phyloP scores from a whole-genome alignment of 2,113 vertebrate genomes.

The Bambusicola thoracicus region DNA sequence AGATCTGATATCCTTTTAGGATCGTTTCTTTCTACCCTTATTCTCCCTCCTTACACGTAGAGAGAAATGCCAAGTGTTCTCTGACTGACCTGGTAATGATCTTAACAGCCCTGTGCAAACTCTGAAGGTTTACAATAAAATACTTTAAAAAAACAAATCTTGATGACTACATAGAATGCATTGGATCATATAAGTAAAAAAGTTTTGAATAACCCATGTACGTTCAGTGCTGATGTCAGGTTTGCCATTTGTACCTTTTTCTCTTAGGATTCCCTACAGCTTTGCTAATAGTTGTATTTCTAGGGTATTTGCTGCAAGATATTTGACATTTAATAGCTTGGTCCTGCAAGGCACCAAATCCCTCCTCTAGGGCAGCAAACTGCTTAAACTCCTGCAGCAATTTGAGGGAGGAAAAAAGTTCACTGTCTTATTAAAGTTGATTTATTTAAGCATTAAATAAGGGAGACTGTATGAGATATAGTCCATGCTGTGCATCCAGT shows the following conservation, averaged over 20 bases:
- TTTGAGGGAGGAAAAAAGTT: background rate
- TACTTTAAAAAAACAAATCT: background rate
- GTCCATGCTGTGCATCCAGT: background rate
- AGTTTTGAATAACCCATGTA: background rate
- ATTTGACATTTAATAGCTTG: background rate
- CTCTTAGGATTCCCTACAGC: background rate
- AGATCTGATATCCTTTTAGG: background rate
- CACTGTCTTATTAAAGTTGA: background rate
- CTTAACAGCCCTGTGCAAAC: background rate
- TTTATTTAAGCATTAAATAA: background rate
- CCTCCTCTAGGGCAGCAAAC: background rate
- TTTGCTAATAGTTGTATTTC: background rate
- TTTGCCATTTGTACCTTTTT: background rate
- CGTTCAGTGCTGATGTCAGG: background rate
- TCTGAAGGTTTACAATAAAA: background rate
- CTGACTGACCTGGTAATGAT: background rate
- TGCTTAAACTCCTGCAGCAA: background rate
- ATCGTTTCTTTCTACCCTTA: background rate
- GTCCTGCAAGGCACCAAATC: background rate
- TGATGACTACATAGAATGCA: background rate
- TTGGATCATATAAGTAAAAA: background rate
- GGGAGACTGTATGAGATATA: background rate
- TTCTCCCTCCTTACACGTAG: fast-evolving
- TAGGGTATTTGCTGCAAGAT: background rate
- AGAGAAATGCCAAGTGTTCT: background rate